Evolutionary conservation across 2,888 invertebrate genomes (phyloP).

Genomic region (Nephrotoma flavescens): DNA sequence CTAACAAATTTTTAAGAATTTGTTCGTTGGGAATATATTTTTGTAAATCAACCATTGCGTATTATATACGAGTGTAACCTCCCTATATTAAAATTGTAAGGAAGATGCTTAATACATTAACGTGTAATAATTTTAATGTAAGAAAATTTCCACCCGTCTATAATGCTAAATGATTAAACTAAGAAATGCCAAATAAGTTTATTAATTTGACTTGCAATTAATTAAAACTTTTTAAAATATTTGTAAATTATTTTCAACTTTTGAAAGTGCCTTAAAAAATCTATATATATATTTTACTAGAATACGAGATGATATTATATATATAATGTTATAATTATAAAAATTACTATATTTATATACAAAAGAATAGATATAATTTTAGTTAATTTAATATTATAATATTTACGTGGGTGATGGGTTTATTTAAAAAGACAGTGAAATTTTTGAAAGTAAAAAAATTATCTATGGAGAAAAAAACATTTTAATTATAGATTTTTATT

Average conservation of each 20-base stretch:
- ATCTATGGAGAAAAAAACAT: background rate
- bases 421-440: background rate
- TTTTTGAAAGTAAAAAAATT: background rate
- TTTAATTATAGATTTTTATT: background rate
- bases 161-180: background rate
- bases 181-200: background rate
- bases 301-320: background rate
- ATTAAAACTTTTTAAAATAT: background rate
- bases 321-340: background rate
- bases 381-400: background rate
- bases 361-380: background rate
- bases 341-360: background rate
- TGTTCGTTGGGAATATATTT: too few relatives aligned
- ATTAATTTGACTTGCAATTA: background rate
- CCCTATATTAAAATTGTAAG: too few relatives aligned
- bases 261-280: slow-evolving; percentile 3
- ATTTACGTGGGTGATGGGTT: background rate
- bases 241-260: background rate
- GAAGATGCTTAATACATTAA: too few relatives aligned
- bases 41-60: background rate
- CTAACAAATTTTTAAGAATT: background rate
- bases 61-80: background rate
- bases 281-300: background rate
- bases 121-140: too few relatives aligned
- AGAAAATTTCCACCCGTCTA: too few relatives aligned